phyloP scores from a whole-genome alignment of 2,797 vertebrate species.

The Ctenochaetus hawaiiensis region DNA sequence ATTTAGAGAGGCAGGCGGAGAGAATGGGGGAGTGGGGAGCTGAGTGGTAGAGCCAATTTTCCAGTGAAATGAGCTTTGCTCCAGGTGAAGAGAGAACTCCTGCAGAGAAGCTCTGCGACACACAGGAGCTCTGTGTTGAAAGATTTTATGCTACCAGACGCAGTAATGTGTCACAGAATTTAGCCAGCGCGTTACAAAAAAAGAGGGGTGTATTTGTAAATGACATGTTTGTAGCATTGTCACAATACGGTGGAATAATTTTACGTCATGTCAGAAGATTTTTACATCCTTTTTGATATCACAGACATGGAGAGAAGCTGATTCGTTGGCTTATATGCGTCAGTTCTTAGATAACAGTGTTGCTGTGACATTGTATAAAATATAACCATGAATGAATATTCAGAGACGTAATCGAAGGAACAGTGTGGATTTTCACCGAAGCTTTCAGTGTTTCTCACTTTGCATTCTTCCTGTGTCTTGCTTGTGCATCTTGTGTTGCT shows the following conservation, averaged over 20 bases:
- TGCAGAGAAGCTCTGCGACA: constrained; percentile 58
- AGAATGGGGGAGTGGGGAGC: constrained; percentile 68
- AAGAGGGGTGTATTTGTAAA: constrained; percentile 4
- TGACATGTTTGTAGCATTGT: constrained; percentile 23
- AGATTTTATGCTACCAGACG: constrained; percentile 62
- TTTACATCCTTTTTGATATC: constrained; percentile 7
- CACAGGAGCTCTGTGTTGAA: constrained; percentile 60
- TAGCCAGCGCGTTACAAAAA: constrained; percentile 33
- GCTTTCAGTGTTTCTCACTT: not conserved
- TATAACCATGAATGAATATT: constrained; percentile 3
- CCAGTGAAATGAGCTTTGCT: constrained; percentile 84
- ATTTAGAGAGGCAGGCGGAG: constrained; percentile 76
- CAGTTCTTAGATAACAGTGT: not conserved
- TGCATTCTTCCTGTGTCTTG: too few relatives aligned
- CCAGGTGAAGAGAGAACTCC: constrained; percentile 78
- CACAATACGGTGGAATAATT: constrained; percentile 45
- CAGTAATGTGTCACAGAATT: constrained; percentile 64
- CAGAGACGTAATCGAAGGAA: constrained; percentile 7
- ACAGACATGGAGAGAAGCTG: constrained; percentile 6
- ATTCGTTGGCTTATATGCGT: not conserved
- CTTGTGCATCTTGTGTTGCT: too few relatives aligned
- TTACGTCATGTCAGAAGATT: constrained; percentile 11
- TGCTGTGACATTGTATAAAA: not conserved
- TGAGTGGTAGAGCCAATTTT: constrained; percentile 81
- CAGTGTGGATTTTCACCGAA: not conserved